phyloP scores from a whole-genome alignment of 2,797 vertebrate species.

The Phoxinus dragarum region DNA sequence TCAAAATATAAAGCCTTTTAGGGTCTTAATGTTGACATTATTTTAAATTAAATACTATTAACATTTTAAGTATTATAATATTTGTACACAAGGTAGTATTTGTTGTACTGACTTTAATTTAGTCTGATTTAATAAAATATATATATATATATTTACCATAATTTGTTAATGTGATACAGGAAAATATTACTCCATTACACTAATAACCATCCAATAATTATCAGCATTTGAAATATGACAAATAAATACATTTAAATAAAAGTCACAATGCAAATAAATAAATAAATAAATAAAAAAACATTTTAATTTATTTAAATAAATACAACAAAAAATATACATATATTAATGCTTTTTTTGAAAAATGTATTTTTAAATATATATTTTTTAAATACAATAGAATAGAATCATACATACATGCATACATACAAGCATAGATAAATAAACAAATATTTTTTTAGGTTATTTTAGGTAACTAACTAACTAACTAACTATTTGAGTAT shows the following conservation, averaged over 20 bases:
- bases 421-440: too few species aligned
- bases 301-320: not conserved
- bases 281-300: not conserved
- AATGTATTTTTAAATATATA: too few species aligned
- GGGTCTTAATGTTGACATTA: not conserved
- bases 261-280: not conserved
- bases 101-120: not conserved
- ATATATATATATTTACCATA: not conserved
- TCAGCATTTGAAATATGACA: not conserved
- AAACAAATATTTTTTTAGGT: too few species aligned
- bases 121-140: not conserved
- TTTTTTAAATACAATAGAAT: too few species aligned
- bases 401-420: too few species aligned
- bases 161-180: not conserved
- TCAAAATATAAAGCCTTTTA: not conserved
- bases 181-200: not conserved
- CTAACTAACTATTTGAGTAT: too few species aligned
- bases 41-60: too few species aligned
- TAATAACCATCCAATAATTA: not conserved
- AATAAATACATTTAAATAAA: not conserved
- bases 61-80: too few species aligned
- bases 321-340: not conserved
- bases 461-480: too few species aligned
- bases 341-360: too few species aligned
- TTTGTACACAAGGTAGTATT: not conserved